Percentiles rank a stretch among this genome's conserved stretches.
These are phyloP conservation scores for Alethe diademata DNA, from an alignment of 2,113 vertebrate species.

Conservation along the genomic window DNA sequence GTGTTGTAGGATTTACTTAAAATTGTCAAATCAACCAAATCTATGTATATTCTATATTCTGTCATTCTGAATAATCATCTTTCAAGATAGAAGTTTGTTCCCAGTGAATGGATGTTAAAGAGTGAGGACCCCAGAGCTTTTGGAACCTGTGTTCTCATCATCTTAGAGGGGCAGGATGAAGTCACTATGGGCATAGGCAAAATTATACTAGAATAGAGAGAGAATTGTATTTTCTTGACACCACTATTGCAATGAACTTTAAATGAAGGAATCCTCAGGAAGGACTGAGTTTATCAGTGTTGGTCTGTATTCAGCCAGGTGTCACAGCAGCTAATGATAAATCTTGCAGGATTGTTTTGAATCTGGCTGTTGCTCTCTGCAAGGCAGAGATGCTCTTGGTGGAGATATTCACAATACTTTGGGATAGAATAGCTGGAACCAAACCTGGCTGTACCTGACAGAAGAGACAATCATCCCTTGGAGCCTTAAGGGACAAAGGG, in stretches of 20 bases:
- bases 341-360: background rate
- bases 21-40: background rate
- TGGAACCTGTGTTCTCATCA: background rate
- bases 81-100: background rate
- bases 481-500: background rate
- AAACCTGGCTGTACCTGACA: background rate
- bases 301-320: background rate
- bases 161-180: background rate
- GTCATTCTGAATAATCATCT: background rate
- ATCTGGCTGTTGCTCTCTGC: background rate
- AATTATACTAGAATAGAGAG: background rate
- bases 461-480: background rate
- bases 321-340: background rate
- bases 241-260: background rate
- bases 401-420: background rate
- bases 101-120: background rate
- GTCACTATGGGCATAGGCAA: background rate
- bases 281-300: background rate
- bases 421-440: background rate
- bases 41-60: background rate
- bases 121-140: background rate
- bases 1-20: background rate
- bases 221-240: background rate
- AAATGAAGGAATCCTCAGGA: background rate
- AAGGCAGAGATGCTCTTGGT: background rate